Base-by-base conservation (phyloP, 2,113 vertebrate genomes). In the Cepphus grylle region DNA sequence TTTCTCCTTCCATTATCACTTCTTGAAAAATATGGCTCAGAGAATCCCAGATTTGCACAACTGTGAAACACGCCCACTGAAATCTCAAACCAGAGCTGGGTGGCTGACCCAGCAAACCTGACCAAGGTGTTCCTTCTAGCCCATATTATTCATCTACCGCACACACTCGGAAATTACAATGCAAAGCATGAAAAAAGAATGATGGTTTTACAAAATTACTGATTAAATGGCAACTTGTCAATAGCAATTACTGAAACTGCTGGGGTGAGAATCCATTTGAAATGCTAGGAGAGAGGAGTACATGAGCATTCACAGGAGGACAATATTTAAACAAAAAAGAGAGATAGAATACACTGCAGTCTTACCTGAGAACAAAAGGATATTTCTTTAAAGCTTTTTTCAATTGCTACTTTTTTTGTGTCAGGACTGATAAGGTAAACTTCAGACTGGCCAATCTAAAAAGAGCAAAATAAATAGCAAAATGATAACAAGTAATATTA, bases 331-430 rank as follows among this genome's bases (percentile, higher is more conserved):
- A 79, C 13, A 50, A 36, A 19, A 26, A 15, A 43, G 7, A 72
- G 7, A 73, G 26, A 53, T 55, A 47, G 32, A 85, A 45, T 17
- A 80, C 17, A 63, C 16, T 29, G 5, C n/a, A 66, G 21, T 85
- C 95, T 96, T 97, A 99, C 99, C 99, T 99, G 99, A 98, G 99
- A 99, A 97, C 99, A 99, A 98, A 99, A 99, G 47, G 99, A 99
- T 96, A 99, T 99, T 98, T 99, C 99, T 97, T 98, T 99, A 98
- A 99, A 99, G 98, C 98, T 99, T 98, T 99, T 99, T 97, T 99
- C 99, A 96, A 99, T 98, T 58, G 99, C 98, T 49, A 99, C 98
- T 97, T 99, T 99, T 98, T 99, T 99, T 96, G 99, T 99, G 97
- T 99, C 99, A 53, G 99, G 99, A 98, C 99, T 99, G 96, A 99